Base-by-base conservation (phyloP, 2,113 vertebrate species). In the Cynoglossus semilaevis region DNA sequence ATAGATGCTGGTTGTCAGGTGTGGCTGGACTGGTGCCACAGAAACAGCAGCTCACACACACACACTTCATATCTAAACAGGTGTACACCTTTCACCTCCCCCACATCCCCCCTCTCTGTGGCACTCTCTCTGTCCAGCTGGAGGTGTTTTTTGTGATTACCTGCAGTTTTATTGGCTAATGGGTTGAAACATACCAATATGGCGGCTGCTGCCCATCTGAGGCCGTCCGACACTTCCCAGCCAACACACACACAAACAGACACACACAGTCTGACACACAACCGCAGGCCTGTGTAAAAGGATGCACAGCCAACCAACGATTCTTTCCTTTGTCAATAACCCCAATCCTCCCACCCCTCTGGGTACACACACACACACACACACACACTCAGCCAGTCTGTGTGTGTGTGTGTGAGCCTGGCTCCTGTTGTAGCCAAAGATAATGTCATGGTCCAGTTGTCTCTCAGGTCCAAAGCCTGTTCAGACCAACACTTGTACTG, bases 151-250 rank as follows among this genome's bases (percentile, higher is more conserved):
- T 87, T 88, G 85, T 89, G 87, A 91, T 90, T 89, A 88, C 88
- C 87, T 88, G 85, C 84, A 73, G 89, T 90, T 90, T 90, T 86
- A 92, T 91, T 91, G 89, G 88, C 87, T 91, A 92, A 92, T 92
- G 89, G 87, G 78, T 89, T 90, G 91, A 92, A 92, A 91, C 89
- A 91, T 85, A 91, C 88, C 91, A 91, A 90, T 91, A 91, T 91
- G 91, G 88, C 84, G 87, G 79, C 84, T 65, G 65, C 78, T 85
- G 82, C 83, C 79, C 84, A 87, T 90, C 81, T 71, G 67, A 85
- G 81, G 76, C 81, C 63, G 75, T 55, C 63, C 54, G 6, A 29
- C 51, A 72, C 71, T 80, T 78, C 71, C 59, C 58, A 79, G 84
- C 82, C 85, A 87, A 87, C 68, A 80, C 44, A 47, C 61, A 82